Percentiles rank a stretch among this genome's conserved stretches.
Conservation (phyloP, 1,140 invertebrate species). For the Zeugodacus cucurbitae region DNA sequence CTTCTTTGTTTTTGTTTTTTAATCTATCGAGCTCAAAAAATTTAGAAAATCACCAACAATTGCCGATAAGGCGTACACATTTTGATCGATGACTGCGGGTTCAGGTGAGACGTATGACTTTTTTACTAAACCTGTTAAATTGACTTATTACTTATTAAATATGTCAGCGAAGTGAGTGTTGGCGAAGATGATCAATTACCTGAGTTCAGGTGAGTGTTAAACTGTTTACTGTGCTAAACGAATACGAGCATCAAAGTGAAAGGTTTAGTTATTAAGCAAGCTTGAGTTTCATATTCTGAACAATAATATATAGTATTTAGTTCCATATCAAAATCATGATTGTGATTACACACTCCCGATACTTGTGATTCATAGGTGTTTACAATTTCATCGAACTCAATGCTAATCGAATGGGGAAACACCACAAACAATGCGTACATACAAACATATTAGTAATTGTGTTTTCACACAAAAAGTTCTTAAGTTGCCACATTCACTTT, state of each 20-base stretch:
- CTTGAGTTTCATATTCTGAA: not conserved
- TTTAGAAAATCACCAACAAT: not conserved
- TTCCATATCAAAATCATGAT: not conserved
- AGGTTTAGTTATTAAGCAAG: not conserved
- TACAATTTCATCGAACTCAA: not conserved
- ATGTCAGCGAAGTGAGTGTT: not conserved
- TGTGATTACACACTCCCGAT: not conserved
- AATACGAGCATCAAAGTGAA: not conserved
- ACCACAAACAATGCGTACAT: not conserved
- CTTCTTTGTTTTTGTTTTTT: not conserved
- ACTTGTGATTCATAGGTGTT: not conserved
- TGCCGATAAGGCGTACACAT: not conserved
- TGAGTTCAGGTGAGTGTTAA: not conserved
- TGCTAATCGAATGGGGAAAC: not conserved
- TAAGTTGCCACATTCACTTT: not conserved
- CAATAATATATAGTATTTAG: not conserved
- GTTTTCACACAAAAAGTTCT: not conserved
- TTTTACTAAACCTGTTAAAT: not conserved
- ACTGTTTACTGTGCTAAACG: too few species aligned
- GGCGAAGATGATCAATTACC: not conserved
- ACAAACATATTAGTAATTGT: too few species aligned
- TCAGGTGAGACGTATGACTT: not conserved
- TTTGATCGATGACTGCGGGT: not conserved
- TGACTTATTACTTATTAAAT: not conserved
- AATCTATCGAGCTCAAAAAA: not conserved